Evolutionary conservation across 2,888 invertebrate species (phyloP).

Genomic region (Zelleria hepariella): DNA sequence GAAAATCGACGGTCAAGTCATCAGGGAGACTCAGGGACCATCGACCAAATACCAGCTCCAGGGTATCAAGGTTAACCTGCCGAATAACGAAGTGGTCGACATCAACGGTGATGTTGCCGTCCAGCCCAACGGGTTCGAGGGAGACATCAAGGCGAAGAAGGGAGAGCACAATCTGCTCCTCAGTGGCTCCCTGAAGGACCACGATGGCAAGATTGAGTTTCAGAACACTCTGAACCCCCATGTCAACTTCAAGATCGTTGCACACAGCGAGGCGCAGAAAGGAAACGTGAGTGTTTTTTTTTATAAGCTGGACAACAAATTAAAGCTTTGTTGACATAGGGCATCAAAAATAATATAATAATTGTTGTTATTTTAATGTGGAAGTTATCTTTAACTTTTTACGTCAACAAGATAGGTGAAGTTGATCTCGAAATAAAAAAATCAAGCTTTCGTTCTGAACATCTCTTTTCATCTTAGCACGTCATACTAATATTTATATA

Average conservation of each 20-base stretch:
- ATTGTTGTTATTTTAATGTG: too few relatives aligned
- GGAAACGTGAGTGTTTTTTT: conserved; percentile 37
- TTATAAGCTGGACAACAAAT: neutral
- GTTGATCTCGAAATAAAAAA: too few relatives aligned
- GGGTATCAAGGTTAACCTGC: conserved; percentile 59
- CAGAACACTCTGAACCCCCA: conserved; percentile 73
- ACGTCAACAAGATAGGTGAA: too few relatives aligned
- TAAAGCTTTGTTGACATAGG: too few relatives aligned
- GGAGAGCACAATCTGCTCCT: conserved; percentile 63
- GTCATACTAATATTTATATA: too few relatives aligned
- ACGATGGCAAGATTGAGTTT: conserved; percentile 61
- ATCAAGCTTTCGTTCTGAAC: neutral
- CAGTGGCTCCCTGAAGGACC: conserved; percentile 50
- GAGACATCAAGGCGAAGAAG: conserved; percentile 64
- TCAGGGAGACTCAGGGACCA: conserved; percentile 39
- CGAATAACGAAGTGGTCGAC: conserved; percentile 46
- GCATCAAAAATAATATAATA: too few relatives aligned
- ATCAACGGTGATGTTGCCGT: conserved; percentile 66
- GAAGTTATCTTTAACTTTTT: too few relatives aligned
- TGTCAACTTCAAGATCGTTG: conserved; percentile 73
- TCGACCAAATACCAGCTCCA: conserved; percentile 71
- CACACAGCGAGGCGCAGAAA: conserved; percentile 54
- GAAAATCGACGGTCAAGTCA: conserved; percentile 65
- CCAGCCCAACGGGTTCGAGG: conserved; percentile 41
- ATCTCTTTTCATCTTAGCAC: neutral